Evolutionary conservation across 1,140 invertebrate genomes (phyloP), one percentile per base, ranked within the genome.

Genomic region (Saccostrea cuccullata): DNA sequence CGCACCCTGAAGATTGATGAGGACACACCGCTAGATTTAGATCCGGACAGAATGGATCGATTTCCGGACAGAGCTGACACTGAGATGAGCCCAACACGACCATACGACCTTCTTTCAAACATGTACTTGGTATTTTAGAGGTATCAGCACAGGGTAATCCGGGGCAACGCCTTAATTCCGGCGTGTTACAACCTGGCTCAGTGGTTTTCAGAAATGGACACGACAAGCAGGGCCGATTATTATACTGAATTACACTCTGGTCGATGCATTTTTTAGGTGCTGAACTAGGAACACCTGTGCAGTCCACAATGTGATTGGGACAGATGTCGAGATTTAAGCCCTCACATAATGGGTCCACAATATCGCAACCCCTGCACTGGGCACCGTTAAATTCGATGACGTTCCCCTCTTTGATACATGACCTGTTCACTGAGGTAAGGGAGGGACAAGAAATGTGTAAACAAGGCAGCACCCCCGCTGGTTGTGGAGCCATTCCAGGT

Each of bases 161-260:
- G 26, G 70, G 70, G 36, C 70, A 77, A 12, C 70, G 23, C 70
- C 70, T 77, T 26, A 77, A 77, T 15, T 77, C 70, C 26, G 70
- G 23, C 36, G 70, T 3, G 30, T 77, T 36, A 36, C 70, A 77
- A 15, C 30, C 70, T 77, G 70, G 70, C 2, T 77, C 70, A 0
- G 23, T 15, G 23, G 70, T 77, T 77, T 77, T 77, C 26, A 77
- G 70, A 30, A 77, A 77, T 77, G 70, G 70, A 77, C 70, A 77
- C 2, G 70, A 77, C 70, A 77, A 77, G 26, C 70, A 77, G 15
- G 70, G 70, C 15, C 12, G 23, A 26, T 77, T 77, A 26, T 77
- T 77, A 15, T 30, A 77, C 70, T 77, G 70, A 12, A 77, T 77
- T 23, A 77, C 70, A 36, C 70, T 77, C 70, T 77, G 70, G 15